These are phyloP conservation scores for Podilymbus podiceps DNA, from an alignment of 2,113 vertebrate genomes.

Conservation along the genomic window DNA sequence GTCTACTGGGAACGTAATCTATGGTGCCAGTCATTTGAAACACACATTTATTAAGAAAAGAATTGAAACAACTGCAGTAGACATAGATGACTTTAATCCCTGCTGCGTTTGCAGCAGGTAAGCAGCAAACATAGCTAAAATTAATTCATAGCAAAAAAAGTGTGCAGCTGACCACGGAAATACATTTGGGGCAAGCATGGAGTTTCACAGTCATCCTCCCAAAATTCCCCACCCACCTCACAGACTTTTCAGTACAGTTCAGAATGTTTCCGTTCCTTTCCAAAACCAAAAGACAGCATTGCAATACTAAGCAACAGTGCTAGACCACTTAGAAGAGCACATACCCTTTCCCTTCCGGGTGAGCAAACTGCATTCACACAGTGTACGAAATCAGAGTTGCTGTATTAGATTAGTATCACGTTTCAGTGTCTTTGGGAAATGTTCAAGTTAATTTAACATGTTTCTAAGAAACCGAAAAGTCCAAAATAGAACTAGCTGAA, in stretches of 20 bases:
- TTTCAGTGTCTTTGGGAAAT: background rate
- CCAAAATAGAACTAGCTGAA: background rate
- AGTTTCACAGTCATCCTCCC: background rate
- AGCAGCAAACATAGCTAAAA: background rate
- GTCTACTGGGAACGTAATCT: background rate
- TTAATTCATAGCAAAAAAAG: background rate
- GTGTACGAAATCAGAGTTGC: background rate
- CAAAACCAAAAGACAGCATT: background rate
- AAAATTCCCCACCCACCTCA: background rate
- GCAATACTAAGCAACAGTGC: background rate
- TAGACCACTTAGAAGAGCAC: rapidly evolving
- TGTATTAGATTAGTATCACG: background rate
- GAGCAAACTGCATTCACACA: background rate
- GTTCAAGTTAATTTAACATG: background rate
- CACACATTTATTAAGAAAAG: conserved; percentile 7
- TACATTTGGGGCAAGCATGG: background rate
- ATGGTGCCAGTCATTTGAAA: conserved; percentile 7
- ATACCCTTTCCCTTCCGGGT: background rate
- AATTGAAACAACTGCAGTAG: background rate
- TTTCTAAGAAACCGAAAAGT: background rate
- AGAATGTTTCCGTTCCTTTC: background rate
- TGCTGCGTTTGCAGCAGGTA: background rate
- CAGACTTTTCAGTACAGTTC: background rate
- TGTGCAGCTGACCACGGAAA: background rate
- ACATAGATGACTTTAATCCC: background rate